These are phyloP conservation scores for Bagarius yarrelli DNA, from an alignment of 2,113 vertebrate species.

Conservation along the genomic window DNA sequence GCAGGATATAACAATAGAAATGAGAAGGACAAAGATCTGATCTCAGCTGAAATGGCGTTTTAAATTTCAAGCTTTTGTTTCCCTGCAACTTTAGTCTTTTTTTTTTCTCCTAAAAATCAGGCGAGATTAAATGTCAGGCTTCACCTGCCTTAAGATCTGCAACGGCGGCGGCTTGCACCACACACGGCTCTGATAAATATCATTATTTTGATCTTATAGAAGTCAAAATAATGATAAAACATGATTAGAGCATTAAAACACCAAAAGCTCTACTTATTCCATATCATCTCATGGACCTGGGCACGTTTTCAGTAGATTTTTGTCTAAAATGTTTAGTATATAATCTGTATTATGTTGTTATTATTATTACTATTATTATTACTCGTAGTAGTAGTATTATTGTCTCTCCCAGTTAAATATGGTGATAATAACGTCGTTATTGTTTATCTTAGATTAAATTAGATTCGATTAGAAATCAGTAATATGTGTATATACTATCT, in stretches of 20 bases:
- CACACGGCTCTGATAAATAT: neutral
- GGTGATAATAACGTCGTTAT: no score
- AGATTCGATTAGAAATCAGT: no score
- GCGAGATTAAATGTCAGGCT: conserved; percentile 29
- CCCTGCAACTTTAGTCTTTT: neutral
- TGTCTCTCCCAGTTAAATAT: neutral
- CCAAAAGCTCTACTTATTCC: neutral
- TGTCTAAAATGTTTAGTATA: neutral
- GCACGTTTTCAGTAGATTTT: neutral
- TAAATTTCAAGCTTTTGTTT: neutral
- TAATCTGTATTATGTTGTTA: no score
- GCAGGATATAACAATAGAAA: neutral
- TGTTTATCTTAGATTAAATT: no score
- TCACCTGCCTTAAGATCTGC: neutral
- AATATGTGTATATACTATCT: neutral
- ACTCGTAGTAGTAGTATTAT: neutral
- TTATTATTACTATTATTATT: neutral
- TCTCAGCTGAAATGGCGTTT: neutral
- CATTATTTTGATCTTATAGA: neutral
- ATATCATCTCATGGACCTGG: neutral
- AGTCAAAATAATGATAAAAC: neutral
- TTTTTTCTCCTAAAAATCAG: neutral
- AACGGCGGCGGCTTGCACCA: neutral
- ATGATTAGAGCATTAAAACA: neutral
- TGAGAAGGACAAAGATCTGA: neutral